These are phyloP conservation scores for Alcedo atthis DNA, from an alignment of 2,797 vertebrate species.

Conservation along the genomic window DNA sequence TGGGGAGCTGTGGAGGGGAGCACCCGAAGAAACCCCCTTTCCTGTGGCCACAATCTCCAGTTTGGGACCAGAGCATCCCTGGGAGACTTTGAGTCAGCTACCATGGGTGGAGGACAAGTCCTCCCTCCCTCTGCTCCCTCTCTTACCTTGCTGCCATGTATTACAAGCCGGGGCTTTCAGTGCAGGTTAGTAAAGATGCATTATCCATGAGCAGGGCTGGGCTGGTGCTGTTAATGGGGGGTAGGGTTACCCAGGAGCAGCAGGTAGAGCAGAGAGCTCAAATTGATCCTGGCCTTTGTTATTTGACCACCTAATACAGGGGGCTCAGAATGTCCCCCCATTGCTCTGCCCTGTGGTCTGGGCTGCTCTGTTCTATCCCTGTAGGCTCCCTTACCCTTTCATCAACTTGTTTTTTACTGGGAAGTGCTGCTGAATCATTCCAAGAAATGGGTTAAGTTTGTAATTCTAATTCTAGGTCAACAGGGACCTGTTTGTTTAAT, in stretches of 20 bases:
- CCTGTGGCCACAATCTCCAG: accelerated
- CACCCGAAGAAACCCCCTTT: background rate
- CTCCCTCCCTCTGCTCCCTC: background rate
- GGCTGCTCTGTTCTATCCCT: background rate
- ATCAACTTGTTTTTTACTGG: background rate
- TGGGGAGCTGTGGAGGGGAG: background rate
- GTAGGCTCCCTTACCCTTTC: background rate
- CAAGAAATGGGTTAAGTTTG: background rate
- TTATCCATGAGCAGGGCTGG: background rate
- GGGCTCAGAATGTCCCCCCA: background rate
- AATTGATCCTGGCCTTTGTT: slow-evolving; percentile 16
- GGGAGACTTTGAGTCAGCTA: background rate
- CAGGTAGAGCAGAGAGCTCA: background rate
- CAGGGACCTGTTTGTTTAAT: background rate
- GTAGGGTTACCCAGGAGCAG: slow-evolving; percentile 34
- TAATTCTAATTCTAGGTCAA: background rate
- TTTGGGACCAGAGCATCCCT: background rate
- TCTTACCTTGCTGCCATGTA: background rate
- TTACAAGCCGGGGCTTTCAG: background rate
- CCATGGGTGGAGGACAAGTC: background rate
- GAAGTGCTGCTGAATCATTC: background rate
- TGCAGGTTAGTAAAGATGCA: slow-evolving; percentile 35
- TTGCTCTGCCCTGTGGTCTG: background rate
- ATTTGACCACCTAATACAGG: background rate
- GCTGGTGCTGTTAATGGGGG: background rate